Base-by-base conservation (phyloP, 2,888 invertebrate genomes). In the Pyrrhosoma nymphula region DNA sequence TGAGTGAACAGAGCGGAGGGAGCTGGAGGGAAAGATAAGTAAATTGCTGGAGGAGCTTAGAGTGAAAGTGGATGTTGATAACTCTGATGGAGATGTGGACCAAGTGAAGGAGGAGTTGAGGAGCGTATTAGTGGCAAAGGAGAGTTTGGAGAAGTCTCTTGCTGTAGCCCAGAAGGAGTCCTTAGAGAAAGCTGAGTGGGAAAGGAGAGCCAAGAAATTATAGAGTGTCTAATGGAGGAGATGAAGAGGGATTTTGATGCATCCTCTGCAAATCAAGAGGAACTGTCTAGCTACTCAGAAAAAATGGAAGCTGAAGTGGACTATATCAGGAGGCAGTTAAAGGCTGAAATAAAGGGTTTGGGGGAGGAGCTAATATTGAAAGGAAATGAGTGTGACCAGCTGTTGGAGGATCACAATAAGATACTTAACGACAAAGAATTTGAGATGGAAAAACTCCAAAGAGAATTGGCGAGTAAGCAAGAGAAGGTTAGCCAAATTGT, bases 91-190 rank as follows among this genome's bases (percentile, higher is more conserved):
- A 95, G 95, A 95, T 91, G 63, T 95, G 95, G 39, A 95, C 96
- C 91, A 95, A 95, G 88, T 95, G 90, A 89, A 35, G 91, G 90
- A 93, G 39, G 91, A 95, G 47, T 90, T 95, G 56, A 90, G 69
- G 35, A 90, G n/a, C 23, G 56, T 39, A 14, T n/a, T 39, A 23
- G 56, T 56, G n/a, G 63, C n/a, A 16, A 47, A 96, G 39, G 95
- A 95, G 95, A 96, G 95, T 69, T 95, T 96, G 56, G 95, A 96
- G 90, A 95, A 95, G 90, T 95, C 90, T 56, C 95, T 95, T 39
- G 75, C 90, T 88, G 95, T 96, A 82, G 91, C 95, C 30, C 95
- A 95, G 95, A 96, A 47, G 47, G 63, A 75, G 26, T 47, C 93
- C 18, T n/a, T 26, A 39, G 69, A 93, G 26, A 93, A 93, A 26